phyloP scores from a whole-genome alignment of 2,113 vertebrate genomes.

The Puntigrus tetrazona region DNA sequence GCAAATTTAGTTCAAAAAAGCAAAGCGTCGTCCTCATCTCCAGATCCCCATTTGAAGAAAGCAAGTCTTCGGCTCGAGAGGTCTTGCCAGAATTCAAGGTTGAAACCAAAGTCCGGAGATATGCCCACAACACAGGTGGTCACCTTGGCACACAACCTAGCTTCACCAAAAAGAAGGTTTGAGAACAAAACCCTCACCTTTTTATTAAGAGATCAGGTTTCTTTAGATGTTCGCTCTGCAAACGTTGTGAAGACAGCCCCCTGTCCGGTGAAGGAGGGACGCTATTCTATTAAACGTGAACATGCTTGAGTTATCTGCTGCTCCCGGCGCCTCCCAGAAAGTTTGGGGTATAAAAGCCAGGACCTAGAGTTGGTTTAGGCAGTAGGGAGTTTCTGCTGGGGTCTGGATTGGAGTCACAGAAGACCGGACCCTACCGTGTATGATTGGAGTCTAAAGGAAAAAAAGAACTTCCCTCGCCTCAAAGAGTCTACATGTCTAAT shows the following conservation, averaged over 20 bases:
- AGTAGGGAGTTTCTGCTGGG: slow-evolving; percentile 98
- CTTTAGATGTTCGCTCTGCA: slow-evolving; percentile 55
- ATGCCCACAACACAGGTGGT: slow-evolving; percentile 52
- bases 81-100: not conserved
- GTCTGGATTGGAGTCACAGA: slow-evolving; percentile 87
- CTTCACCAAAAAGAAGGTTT: slow-evolving; percentile 41
- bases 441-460: slow-evolving; percentile 93
- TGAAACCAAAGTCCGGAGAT: slow-evolving; percentile 6
- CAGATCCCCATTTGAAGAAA: not conserved
- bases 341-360: slow-evolving; percentile 83
- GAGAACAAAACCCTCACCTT: slow-evolving; percentile 62
- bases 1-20: not conserved
- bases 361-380: slow-evolving; percentile 79
- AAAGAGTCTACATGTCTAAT: slow-evolving; percentile 99
- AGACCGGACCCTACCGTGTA: slow-evolving; percentile 87
- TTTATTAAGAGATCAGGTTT: slow-evolving; percentile 63
- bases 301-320: slow-evolving; percentile 70
- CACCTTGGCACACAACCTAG: slow-evolving; percentile 45
- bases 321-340: slow-evolving; percentile 79
- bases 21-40: not conserved
- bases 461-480: slow-evolving; percentile 83
- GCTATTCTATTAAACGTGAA: slow-evolving; percentile 76
- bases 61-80: not conserved
- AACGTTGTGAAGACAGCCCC: slow-evolving; percentile 67
- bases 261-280: slow-evolving; percentile 84